phyloP scores from a whole-genome alignment of 2,797 vertebrate genomes.

The Linurgus olivaceus region DNA sequence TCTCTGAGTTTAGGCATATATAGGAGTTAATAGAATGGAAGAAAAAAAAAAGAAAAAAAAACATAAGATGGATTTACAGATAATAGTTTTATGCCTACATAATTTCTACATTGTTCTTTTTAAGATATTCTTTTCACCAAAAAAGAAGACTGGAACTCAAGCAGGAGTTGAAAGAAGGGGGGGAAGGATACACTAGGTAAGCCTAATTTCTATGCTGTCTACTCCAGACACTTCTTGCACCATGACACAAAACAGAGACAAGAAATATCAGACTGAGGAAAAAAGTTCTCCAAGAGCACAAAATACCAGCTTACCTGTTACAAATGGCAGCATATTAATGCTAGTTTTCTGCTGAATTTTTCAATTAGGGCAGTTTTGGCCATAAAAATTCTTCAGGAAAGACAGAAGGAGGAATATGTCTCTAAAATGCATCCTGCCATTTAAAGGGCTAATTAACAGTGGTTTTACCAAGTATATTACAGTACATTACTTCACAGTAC shows the following conservation, averaged over 20 bases:
- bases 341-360: neutral
- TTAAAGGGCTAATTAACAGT: neutral
- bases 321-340: neutral
- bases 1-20: neutral
- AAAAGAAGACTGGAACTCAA: neutral
- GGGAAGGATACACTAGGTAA: accelerated
- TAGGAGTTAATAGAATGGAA: neutral
- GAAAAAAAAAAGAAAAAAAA: neutral
- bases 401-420: neutral
- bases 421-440: neutral
- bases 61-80: accelerated
- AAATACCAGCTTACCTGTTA: neutral
- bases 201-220: neutral
- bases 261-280: neutral
- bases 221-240: neutral
- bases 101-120: neutral
- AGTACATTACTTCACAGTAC: neutral
- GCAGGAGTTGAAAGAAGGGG: neutral
- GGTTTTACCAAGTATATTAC: neutral
- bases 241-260: neutral
- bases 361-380: neutral
- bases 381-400: neutral
- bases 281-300: neutral
- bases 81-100: neutral
- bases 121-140: neutral